Base-by-base conservation (phyloP, 2,797 vertebrate genomes). In the Allobates femoralis region DNA sequence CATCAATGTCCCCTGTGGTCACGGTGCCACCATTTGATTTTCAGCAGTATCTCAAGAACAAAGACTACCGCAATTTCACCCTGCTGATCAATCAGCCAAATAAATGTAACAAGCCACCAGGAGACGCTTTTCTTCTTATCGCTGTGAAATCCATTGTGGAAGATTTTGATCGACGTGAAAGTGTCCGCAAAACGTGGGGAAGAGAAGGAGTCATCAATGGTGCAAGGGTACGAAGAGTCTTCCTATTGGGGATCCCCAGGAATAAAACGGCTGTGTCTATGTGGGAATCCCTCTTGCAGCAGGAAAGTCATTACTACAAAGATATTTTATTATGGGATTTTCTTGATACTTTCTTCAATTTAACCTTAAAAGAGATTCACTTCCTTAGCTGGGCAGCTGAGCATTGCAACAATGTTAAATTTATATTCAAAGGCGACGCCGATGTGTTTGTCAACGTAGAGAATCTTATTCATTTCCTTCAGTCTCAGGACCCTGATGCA, bases 251-350 rank as follows among this genome's bases (percentile, higher is more conserved):
- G 0, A 93, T 96, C 46, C 97, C 97, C 16, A 94, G 91, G 92
- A 97, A 95, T 3, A 90, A 87, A 53, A 94, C 93, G 0, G 75
- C 80, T 0, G 91, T 95, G 79, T 95, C 95, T 0, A 92, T 96
- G 2, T 99, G 98, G 98, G 95, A 97, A 53, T 93, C 91, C 2
- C 95, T 99, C 51, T 87, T 99, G 91, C 92, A 90, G 5, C 97
- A 97, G 1, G 98, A 99, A 93, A 99, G 97, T 71, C 92, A 92
- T 0, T 89, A 91, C 0, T 99, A 96, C 18, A 84, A 88, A 7
- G 98, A 99, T 85, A 94, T 99, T 88, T 92, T 99, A 83, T 95
- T 99, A 21, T 99, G 98, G 98, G 97, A 97, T 90, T 99, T 99
- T 84, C 93, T 96, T 1, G 98, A 99, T 92, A 98, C 98, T 0